phyloP scores from a whole-genome alignment of 1,140 invertebrate species.

The Drosophila mojavensis region DNA sequence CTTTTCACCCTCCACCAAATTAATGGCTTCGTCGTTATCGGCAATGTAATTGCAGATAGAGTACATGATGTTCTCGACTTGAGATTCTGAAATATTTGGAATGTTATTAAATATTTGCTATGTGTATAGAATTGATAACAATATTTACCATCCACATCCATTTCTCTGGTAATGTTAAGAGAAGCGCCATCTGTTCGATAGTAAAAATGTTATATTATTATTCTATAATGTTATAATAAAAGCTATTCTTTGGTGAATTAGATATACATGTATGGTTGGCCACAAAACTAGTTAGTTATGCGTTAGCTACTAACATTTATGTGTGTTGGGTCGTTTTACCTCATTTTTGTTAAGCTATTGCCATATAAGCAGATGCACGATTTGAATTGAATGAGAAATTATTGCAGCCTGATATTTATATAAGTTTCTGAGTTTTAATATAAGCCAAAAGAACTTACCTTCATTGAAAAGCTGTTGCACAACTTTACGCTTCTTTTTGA shows the following conservation, averaged over 20 bases:
- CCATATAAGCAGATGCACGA: constrained; percentile 78
- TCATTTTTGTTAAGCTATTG: constrained; percentile 71
- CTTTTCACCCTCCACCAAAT: constrained; percentile 94
- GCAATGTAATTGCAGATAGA: constrained; percentile 94
- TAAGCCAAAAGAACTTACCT: constrained; percentile 85
- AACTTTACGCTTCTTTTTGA: constrained; percentile 88
- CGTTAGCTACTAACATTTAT: constrained; percentile 70
- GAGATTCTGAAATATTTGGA: constrained; percentile 84
- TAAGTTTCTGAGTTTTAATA: background rate
- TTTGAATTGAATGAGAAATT: constrained; percentile 46
- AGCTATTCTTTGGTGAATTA: background rate
- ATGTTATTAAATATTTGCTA: background rate
- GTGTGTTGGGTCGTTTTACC: constrained; percentile 68
- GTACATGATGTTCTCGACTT: constrained; percentile 91
- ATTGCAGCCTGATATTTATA: constrained; percentile 47
- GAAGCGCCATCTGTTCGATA: constrained; percentile 71
- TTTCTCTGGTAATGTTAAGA: constrained; percentile 78
- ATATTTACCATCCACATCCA: constrained; percentile 70
- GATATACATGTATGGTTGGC: constrained; percentile 13
- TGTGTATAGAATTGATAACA: background rate
- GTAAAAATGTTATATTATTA: constrained; percentile 1
- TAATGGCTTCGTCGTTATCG: constrained; percentile 94
- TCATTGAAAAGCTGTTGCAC: constrained; percentile 84
- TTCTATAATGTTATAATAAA: background rate
- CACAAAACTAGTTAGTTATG: constrained; percentile 60